These are phyloP conservation scores for Brienomyrus brachyistius DNA, from an alignment of 2,113 vertebrate genomes.

Conservation along the genomic window DNA sequence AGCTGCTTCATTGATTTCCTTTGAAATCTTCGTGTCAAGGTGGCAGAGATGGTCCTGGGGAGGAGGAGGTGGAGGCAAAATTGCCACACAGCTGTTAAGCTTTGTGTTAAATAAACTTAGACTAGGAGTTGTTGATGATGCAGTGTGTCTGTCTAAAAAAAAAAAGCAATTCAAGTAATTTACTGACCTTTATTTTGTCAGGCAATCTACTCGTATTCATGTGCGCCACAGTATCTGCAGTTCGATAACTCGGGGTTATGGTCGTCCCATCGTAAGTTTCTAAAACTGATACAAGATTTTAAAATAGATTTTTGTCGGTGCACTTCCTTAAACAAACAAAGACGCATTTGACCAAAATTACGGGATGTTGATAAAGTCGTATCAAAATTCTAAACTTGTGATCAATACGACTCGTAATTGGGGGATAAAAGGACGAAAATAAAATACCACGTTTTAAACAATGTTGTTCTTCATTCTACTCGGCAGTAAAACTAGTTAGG, in stretches of 20 bases:
- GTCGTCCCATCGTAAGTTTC: not conserved
- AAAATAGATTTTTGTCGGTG: not conserved
- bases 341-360: not conserved
- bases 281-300: not conserved
- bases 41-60: not conserved
- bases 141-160: not conserved
- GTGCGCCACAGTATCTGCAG: not conserved
- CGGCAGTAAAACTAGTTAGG: not conserved
- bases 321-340: not conserved
- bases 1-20: not conserved
- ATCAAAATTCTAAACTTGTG: not conserved
- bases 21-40: constrained; percentile 5
- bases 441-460: not conserved
- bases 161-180: not conserved
- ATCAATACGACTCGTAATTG: not conserved
- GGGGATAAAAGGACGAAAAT: not conserved
- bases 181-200: not conserved
- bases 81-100: not conserved
- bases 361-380: not conserved
- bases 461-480: not conserved
- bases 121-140: not conserved
- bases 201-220: not conserved
- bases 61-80: not conserved
- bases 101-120: not conserved
- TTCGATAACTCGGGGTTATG: not conserved